These are phyloP conservation scores for Synergus itoensis DNA, from an alignment of 2,888 invertebrate genomes.

Conservation along the genomic window DNA sequence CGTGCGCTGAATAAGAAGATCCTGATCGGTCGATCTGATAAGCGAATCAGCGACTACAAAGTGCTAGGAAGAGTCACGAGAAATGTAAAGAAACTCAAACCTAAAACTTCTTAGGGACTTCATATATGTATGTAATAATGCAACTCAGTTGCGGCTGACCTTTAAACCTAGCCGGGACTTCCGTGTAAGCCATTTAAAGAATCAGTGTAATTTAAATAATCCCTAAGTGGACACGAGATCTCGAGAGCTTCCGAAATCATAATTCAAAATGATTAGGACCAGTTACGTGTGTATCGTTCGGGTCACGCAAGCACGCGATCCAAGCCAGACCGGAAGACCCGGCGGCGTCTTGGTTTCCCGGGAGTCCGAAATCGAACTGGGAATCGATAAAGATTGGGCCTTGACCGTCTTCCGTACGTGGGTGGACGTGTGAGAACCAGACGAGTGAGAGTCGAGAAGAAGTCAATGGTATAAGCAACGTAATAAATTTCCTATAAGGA, in stretches of 20 bases:
- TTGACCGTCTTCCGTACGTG: slow-evolving; percentile 47
- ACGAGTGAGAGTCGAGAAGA: slow-evolving; percentile 31
- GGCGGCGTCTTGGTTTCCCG: slow-evolving; percentile 34
- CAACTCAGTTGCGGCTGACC: slow-evolving; percentile 44
- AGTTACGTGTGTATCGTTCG: slow-evolving; percentile 56
- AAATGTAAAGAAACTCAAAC: slow-evolving; percentile 24
- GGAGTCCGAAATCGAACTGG: slow-evolving; percentile 11
- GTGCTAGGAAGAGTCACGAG: slow-evolving; percentile 27
- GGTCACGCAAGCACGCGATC: slow-evolving; percentile 70
- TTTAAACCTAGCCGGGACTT: slow-evolving; percentile 34
- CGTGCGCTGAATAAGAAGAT: slow-evolving; percentile 48
- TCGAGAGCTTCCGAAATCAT: slow-evolving; percentile 67
- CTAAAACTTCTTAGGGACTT: slow-evolving; percentile 34
- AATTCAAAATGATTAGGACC: slow-evolving; percentile 60
- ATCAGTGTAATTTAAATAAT: slow-evolving; percentile 32
- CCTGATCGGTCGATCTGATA: slow-evolving; percentile 50
- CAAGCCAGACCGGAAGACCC: slow-evolving; percentile 54
- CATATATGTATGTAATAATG: slow-evolving; percentile 27
- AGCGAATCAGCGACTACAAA: slow-evolving; percentile 40
- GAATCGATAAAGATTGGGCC: slow-evolving; percentile 46
- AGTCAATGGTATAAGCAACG: slow-evolving; percentile 31
- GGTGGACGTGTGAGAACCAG: slow-evolving; percentile 51
- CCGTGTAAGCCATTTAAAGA: slow-evolving; percentile 25
- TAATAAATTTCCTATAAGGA: slow-evolving; percentile 39
- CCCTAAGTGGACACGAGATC: slow-evolving; percentile 50